phyloP scores from a whole-genome alignment of 2,797 vertebrate genomes.

The Myotis planiceps region DNA sequence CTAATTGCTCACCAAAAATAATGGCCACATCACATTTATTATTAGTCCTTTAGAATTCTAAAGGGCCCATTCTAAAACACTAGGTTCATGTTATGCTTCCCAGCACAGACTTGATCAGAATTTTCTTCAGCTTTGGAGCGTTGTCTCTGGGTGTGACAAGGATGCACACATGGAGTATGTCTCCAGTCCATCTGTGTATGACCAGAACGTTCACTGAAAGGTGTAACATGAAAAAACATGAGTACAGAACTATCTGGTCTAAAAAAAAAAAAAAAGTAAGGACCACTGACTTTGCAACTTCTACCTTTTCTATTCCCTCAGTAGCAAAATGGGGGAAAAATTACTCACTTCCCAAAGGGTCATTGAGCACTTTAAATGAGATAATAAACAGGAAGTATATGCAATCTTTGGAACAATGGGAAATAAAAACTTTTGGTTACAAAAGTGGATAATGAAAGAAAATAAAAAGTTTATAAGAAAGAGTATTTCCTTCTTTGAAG shows the following conservation, averaged over 20 bases:
- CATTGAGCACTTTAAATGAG: background rate
- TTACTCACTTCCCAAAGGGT: background rate
- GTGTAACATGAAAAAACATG: background rate
- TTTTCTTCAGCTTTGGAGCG: background rate
- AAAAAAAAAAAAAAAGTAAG: background rate
- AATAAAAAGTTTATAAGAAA: background rate
- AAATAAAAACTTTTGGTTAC: background rate
- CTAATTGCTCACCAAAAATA: constrained; percentile 74
- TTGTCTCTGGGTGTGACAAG: background rate
- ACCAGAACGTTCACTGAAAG: background rate
- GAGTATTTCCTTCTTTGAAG: background rate
- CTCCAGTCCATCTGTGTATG: background rate
- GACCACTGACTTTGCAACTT: background rate
- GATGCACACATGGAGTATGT: background rate
- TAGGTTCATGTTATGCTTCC: constrained; percentile 6
- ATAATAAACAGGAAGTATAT: background rate
- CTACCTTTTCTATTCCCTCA: background rate
- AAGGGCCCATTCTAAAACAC: constrained; percentile 31
- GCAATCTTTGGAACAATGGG: background rate
- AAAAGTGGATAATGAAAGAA: background rate
- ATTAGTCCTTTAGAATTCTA: constrained; percentile 71
- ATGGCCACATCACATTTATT: constrained; percentile 58
- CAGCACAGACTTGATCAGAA: constrained; percentile 1
- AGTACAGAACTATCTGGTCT: background rate
- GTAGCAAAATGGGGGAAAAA: background rate